phyloP scores from a whole-genome alignment of 2,113 vertebrate species.

The Opisthocomus hoazin region DNA sequence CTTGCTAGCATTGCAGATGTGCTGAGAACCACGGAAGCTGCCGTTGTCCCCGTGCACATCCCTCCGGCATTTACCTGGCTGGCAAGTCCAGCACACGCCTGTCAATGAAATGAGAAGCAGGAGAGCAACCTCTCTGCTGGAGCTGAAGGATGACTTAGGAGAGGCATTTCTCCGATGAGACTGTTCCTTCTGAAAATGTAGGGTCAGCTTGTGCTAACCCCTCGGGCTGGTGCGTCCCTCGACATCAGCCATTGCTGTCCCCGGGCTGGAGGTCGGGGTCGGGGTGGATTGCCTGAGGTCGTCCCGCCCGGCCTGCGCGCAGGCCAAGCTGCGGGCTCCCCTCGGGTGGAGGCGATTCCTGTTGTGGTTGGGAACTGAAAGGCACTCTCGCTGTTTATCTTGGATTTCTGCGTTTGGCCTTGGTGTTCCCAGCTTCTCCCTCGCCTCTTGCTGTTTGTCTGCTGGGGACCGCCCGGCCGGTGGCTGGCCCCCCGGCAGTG shows the following conservation, averaged over 20 bases:
- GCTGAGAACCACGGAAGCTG: background rate
- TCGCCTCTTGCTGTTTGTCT: background rate
- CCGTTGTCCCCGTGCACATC: background rate
- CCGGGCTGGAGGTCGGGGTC: rapidly evolving
- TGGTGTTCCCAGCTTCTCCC: background rate
- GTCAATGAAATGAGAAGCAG: background rate
- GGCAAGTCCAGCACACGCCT: background rate
- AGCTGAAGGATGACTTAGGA: background rate
- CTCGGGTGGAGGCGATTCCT: background rate
- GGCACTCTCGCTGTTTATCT: background rate
- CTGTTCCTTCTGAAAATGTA: background rate
- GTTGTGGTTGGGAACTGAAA: background rate
- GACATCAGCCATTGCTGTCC: background rate
- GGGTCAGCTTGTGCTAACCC: background rate
- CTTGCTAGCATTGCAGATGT: background rate
- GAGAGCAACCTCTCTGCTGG: background rate
- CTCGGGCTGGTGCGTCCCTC: background rate
- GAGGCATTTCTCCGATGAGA: background rate
- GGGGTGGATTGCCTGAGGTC: background rate
- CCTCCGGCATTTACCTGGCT: background rate
- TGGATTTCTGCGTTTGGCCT: background rate
- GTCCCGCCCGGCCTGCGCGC: rapidly evolving
- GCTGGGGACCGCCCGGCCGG: rapidly evolving
- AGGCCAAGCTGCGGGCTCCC: background rate
- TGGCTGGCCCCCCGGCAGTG: background rate